phyloP scores from a whole-genome alignment of 2,888 invertebrate species.

The Glaucopsyche alexis region DNA sequence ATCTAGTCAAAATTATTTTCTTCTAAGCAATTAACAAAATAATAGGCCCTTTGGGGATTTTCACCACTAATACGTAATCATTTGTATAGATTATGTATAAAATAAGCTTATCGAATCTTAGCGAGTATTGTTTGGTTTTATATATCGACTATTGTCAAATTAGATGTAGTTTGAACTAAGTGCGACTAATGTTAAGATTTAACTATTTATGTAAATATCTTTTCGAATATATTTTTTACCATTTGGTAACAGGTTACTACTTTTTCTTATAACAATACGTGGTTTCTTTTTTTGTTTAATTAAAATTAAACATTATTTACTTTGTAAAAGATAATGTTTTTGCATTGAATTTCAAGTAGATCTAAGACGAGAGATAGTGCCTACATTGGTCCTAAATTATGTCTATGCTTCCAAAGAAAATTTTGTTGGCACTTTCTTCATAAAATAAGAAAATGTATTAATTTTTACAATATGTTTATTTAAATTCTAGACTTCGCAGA shows the following conservation, averaged over 20 bases:
- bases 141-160: slow-evolving; percentile 14
- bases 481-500: neutral
- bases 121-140: slow-evolving; percentile 10
- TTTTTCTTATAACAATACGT: neutral
- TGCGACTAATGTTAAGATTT: neutral
- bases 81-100: slow-evolving; percentile 17
- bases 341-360: neutral
- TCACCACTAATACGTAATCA: slow-evolving; percentile 20
- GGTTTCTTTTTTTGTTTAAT: too few species aligned
- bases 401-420: slow-evolving; percentile 3
- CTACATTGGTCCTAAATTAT: neutral
- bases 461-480: neutral
- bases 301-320: neutral
- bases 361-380: neutral
- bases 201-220: neutral
- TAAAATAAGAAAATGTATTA: neutral
- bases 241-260: neutral
- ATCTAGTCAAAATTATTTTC: slow-evolving; percentile 77
- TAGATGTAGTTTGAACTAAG: neutral
- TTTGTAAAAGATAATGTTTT: neutral
- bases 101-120: neutral
- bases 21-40: slow-evolving; percentile 40
- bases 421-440: neutral
- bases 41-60: slow-evolving; percentile 40
- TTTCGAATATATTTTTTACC: neutral